phyloP scores from a whole-genome alignment of 2,888 invertebrate genomes.

The Acleris cristana region DNA sequence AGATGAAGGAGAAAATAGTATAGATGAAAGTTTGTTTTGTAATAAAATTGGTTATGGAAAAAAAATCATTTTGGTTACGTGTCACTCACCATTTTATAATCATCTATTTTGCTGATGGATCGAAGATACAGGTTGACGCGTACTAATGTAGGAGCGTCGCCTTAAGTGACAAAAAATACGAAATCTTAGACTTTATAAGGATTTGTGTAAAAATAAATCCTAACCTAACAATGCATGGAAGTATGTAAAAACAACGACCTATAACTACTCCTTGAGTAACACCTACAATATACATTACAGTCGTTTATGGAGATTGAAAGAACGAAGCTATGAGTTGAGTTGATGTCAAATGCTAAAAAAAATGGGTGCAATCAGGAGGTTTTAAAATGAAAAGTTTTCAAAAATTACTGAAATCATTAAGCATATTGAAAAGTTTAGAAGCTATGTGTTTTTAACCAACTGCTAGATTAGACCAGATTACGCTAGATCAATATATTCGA shows the following conservation, averaged over 20 bases:
- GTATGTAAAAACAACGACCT: too few species aligned
- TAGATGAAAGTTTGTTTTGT: conserved; percentile 61
- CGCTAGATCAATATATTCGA: conserved; percentile 28
- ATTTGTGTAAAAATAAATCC: conserved; percentile 27
- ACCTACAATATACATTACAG: background rate
- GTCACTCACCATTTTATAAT: conserved; percentile 98
- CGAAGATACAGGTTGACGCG: conserved; percentile 97
- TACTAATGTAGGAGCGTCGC: conserved; percentile 94
- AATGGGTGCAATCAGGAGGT: conserved; percentile 30
- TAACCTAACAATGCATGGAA: conserved; percentile 42
- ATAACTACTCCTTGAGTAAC: too few species aligned
- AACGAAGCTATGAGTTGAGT: conserved; percentile 44
- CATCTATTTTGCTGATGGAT: conserved; percentile 99
- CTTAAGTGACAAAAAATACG: conserved; percentile 80
- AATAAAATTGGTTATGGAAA: conserved; percentile 63
- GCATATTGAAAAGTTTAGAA: too few species aligned
- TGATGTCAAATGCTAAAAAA: conserved; percentile 65
- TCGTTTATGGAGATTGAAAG: conserved; percentile 46
- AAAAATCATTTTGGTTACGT: conserved; percentile 54
- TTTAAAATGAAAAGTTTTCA: background rate
- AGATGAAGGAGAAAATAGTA: background rate
- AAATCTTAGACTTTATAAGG: conserved; percentile 33
- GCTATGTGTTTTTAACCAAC: conserved; percentile 14
- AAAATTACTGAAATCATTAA: background rate
- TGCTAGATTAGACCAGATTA: conserved; percentile 25